Percentiles rank a stretch among this genome's conserved stretches.
Evolutionary conservation across 1,140 invertebrate species (phyloP).

Genomic region (Phocides pigmalion): DNA sequence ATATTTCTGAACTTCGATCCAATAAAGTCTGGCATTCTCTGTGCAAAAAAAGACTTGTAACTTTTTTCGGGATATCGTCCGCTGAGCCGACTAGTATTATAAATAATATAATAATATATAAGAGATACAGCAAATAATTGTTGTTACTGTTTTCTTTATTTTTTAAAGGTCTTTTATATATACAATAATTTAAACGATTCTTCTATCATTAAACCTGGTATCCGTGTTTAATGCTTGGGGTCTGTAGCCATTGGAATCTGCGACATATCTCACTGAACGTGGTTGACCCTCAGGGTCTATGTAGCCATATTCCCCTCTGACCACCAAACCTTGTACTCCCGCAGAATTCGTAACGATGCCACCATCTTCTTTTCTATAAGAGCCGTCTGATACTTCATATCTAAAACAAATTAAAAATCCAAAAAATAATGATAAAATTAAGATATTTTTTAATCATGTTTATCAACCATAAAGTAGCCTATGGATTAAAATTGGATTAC

Average conservation of each 20-base stretch:
- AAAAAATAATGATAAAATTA: not conserved
- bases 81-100: no score
- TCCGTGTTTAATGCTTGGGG: slow-evolving; percentile 47
- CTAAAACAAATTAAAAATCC: slow-evolving; percentile 40
- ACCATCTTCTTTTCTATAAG: slow-evolving; percentile 70
- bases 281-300: slow-evolving; percentile 55
- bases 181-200: slow-evolving; percentile 50
- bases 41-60: no score
- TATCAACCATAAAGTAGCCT: no score
- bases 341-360: slow-evolving; percentile 45
- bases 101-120: no score
- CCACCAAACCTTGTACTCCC: slow-evolving; percentile 43
- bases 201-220: slow-evolving; percentile 69
- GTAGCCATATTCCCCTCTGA: slow-evolving; percentile 70
- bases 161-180: not conserved
- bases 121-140: no score
- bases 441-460: not conserved
- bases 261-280: slow-evolving; percentile 58
- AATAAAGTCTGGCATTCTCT: no score
- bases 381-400: slow-evolving; percentile 63
- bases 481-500: no score
- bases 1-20: no score
- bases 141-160: not conserved
- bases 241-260: slow-evolving; percentile 64
- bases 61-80: no score